phyloP scores from a whole-genome alignment of 2,888 invertebrate species.

The Caenorhabditis sp. region DNA sequence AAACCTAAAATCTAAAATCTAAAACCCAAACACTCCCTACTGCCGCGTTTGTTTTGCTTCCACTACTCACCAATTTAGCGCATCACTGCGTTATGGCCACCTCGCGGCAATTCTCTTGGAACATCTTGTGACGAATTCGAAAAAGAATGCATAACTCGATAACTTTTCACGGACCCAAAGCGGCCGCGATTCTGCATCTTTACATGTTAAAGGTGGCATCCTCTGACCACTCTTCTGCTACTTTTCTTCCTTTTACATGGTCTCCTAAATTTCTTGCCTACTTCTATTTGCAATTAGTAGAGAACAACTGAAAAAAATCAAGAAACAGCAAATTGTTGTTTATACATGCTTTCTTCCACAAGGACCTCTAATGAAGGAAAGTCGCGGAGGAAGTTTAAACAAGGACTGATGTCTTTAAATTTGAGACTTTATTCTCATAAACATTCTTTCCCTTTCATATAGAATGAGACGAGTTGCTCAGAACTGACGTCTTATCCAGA shows the following conservation, averaged over 20 bases:
- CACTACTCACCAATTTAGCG: constrained; percentile 33
- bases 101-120: constrained; percentile 5
- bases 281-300: not conserved
- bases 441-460: constrained; percentile 5
- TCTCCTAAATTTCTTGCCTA: not conserved
- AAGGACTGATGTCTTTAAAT: not conserved
- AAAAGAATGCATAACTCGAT: constrained; percentile 43
- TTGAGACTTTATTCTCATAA: constrained; percentile 6
- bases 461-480: not conserved
- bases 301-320: not conserved
- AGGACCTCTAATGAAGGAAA: no score
- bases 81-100: constrained; percentile 44
- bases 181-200: constrained; percentile 12
- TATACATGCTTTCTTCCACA: no score
- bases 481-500: not conserved
- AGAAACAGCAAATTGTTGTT: not conserved
- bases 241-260: not conserved
- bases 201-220: constrained; percentile 7
- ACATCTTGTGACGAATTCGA: constrained; percentile 20
- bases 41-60: constrained; percentile 6
- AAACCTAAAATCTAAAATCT: no score
- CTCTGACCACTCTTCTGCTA: not conserved
- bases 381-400: not conserved
- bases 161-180: constrained; percentile 22
- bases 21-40: no score